Conservation (phyloP, 35 echinoderm and acorn worm genomes). For the Eucidaris tribuloides region DNA sequence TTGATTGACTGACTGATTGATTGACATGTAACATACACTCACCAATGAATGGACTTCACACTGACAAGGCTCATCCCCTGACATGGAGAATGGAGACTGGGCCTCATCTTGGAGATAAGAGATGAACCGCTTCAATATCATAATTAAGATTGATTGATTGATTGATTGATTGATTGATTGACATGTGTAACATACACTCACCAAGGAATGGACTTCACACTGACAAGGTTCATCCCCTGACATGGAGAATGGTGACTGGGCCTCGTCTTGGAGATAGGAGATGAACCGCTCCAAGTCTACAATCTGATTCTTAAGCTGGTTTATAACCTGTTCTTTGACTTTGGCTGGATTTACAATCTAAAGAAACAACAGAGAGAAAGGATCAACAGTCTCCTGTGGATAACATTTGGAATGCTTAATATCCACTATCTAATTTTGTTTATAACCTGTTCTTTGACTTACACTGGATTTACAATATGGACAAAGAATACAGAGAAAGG, state of each 20-base stretch:
- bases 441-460: too few species aligned
- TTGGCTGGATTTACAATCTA: conserved; percentile 97
- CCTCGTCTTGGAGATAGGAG: conserved; percentile 85
- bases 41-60: too few species aligned
- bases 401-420: too few species aligned
- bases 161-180: neutral
- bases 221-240: conserved; percentile 37
- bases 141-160: too few species aligned
- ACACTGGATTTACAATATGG: too few species aligned
- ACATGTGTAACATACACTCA: conserved; percentile 15
- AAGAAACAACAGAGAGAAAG: neutral
- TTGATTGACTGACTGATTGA: neutral
- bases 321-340: conserved; percentile 86
- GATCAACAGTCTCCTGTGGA: neutral
- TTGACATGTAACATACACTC: neutral
- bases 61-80: too few species aligned
- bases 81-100: too few species aligned
- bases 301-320: conserved; percentile 86
- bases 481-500: too few species aligned
- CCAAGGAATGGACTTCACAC: conserved; percentile 54
- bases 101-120: too few species aligned
- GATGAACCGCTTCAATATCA: too few species aligned
- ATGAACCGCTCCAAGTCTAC: conserved; percentile 94
- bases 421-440: too few species aligned
- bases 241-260: conserved; percentile 38